These are phyloP conservation scores for Nerophis ophidion DNA, from an alignment of 2,113 vertebrate species.

Conservation along the genomic window DNA sequence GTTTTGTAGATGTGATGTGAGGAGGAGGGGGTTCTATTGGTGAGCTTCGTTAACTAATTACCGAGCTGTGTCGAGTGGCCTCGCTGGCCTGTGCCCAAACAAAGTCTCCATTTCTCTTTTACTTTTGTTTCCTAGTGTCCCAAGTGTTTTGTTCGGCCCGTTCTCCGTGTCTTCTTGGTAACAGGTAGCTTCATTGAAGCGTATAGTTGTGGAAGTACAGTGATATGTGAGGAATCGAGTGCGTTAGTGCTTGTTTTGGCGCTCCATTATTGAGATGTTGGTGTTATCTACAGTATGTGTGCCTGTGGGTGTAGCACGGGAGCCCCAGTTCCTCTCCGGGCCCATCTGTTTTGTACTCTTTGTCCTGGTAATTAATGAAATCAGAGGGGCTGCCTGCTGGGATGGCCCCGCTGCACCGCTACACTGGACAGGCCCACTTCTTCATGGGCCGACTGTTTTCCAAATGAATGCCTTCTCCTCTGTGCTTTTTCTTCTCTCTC, in stretches of 20 bases:
- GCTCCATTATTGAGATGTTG: slow-evolving; percentile 16
- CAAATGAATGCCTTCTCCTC: slow-evolving; percentile 54
- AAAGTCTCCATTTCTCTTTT: slow-evolving; percentile 28
- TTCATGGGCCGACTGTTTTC: slow-evolving; percentile 58
- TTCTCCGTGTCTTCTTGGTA: slow-evolving; percentile 43
- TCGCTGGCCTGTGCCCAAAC: slow-evolving; percentile 48
- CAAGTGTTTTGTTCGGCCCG: slow-evolving; percentile 44
- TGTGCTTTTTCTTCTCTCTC: slow-evolving; percentile 26
- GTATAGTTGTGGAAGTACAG: background rate
- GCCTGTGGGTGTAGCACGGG: slow-evolving; percentile 51
- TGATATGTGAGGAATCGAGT: slow-evolving; percentile 13
- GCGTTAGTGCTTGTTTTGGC: slow-evolving; percentile 26
- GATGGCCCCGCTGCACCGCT: slow-evolving; percentile 56
- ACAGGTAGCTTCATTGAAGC: slow-evolving; percentile 13
- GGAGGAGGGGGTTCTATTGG: slow-evolving; percentile 53
- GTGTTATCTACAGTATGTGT: slow-evolving; percentile 22
- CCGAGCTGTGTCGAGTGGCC: slow-evolving; percentile 57
- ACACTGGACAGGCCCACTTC: slow-evolving; percentile 62
- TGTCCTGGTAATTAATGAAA: slow-evolving; percentile 77
- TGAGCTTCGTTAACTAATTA: slow-evolving; percentile 67
- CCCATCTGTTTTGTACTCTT: slow-evolving; percentile 76
- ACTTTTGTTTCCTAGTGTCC: slow-evolving; percentile 42
- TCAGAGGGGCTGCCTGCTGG: slow-evolving; percentile 70
- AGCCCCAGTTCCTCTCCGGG: slow-evolving; percentile 59
- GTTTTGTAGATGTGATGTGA: slow-evolving; percentile 8